Evolutionary conservation across 2,888 invertebrate genomes (phyloP).

Genomic region (Eumacrocentrus americanus): DNA sequence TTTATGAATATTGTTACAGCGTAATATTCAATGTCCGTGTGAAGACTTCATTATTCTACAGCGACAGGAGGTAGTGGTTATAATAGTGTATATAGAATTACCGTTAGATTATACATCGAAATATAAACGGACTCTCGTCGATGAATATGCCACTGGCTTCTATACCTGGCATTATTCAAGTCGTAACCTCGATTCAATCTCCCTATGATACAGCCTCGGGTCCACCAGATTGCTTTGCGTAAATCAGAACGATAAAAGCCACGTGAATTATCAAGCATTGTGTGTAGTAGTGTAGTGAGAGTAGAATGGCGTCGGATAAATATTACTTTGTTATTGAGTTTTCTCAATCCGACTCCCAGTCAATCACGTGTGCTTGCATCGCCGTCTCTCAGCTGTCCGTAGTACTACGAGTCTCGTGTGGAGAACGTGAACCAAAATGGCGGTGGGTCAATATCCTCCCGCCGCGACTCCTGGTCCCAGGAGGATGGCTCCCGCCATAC

Average conservation of each 20-base stretch:
- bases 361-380: constrained; percentile 9
- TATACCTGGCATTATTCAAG: background rate
- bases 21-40: constrained; percentile 7
- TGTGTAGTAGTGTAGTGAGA: background rate
- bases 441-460: constrained; percentile 62
- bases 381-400: constrained; percentile 45
- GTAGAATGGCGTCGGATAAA: background rate
- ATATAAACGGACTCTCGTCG: background rate
- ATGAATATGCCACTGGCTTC: no score
- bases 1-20: constrained; percentile 9
- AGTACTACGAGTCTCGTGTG: constrained; percentile 52
- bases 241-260: background rate
- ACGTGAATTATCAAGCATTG: background rate
- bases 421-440: constrained; percentile 55
- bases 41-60: constrained; percentile 12
- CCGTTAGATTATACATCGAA: constrained; percentile 2
- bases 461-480: constrained; percentile 33
- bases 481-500: background rate
- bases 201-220: background rate
- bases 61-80: background rate
- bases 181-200: background rate
- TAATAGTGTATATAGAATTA: background rate
- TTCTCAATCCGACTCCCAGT: constrained; percentile 2
- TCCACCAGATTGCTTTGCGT: background rate
- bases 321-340: background rate